A percentile compares a stretch with the other conserved stretches of the same genome.
Evolutionary conservation across 2,797 vertebrate genomes (phyloP).

Genomic region (Phaenicophaeus curvirostris): DNA sequence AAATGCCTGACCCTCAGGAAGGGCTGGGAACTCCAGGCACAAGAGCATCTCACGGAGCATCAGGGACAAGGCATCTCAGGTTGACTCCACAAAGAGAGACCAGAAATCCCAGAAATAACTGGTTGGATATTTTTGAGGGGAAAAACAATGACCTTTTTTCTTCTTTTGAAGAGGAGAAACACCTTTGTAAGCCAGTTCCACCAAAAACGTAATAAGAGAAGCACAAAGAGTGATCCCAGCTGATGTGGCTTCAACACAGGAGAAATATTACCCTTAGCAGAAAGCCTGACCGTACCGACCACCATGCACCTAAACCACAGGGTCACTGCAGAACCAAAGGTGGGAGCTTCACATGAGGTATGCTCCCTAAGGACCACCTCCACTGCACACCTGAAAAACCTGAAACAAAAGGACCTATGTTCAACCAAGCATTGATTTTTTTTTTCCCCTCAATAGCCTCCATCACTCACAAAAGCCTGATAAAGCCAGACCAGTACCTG

Average conservation of each 20-base stretch:
- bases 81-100: background rate
- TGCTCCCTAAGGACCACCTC: background rate
- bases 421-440: background rate
- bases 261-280: background rate
- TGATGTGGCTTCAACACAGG: background rate
- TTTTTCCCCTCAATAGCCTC: background rate
- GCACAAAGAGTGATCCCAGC: background rate
- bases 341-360: accelerated
- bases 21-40: background rate
- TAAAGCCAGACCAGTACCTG: background rate
- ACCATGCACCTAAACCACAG: accelerated
- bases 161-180: background rate
- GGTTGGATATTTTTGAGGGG: background rate
- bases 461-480: accelerated
- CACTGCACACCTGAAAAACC: background rate
- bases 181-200: background rate
- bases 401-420: background rate
- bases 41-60: accelerated
- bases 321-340: background rate
- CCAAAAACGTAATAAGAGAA: background rate
- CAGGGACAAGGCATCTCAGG: background rate
- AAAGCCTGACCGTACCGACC: background rate
- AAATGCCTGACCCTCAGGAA: background rate
- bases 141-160: accelerated
- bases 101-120: background rate